phyloP scores from a whole-genome alignment of 2,797 vertebrate genomes.

The Cichlasoma orientale region DNA sequence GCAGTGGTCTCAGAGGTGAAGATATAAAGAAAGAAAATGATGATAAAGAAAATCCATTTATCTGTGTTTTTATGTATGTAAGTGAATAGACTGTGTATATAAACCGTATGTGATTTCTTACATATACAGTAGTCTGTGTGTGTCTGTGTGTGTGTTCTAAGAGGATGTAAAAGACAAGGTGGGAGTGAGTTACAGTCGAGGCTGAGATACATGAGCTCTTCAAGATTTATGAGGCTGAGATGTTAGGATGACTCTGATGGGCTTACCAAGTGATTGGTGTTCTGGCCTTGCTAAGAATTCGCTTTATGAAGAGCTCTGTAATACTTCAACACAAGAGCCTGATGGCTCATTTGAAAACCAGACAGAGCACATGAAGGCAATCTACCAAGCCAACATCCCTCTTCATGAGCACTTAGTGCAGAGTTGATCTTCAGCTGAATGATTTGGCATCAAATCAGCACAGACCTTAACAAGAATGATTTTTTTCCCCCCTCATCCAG shows the following conservation, averaged over 20 bases:
- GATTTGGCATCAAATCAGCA: constrained; percentile 40
- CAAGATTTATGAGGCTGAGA: constrained; percentile 46
- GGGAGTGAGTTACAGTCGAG: constrained; percentile 33
- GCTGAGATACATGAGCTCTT: constrained; percentile 25
- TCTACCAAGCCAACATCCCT: constrained; percentile 41
- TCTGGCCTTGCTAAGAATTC: constrained; percentile 51
- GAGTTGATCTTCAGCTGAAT: constrained; percentile 52
- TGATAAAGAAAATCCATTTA: neutral
- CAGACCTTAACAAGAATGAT: constrained; percentile 4
- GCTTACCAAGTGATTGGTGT: constrained; percentile 59
- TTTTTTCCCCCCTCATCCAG: neutral
- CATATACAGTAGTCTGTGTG: neutral
- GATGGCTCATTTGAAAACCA: constrained; percentile 64
- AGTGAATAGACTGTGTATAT: neutral
- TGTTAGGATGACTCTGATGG: constrained; percentile 48
- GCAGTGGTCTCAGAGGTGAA: neutral
- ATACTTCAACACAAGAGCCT: constrained; percentile 57
- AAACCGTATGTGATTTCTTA: neutral
- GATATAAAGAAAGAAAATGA: constrained; percentile 10
- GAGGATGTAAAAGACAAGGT: constrained; percentile 10
- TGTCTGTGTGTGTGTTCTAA: neutral
- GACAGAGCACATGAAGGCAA: constrained; percentile 39
- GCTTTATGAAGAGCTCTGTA: constrained; percentile 35
- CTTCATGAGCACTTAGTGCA: constrained; percentile 50
- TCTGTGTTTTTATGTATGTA: neutral